phyloP scores from a whole-genome alignment of 2,888 invertebrate species.

The Stratiomys singularior region DNA sequence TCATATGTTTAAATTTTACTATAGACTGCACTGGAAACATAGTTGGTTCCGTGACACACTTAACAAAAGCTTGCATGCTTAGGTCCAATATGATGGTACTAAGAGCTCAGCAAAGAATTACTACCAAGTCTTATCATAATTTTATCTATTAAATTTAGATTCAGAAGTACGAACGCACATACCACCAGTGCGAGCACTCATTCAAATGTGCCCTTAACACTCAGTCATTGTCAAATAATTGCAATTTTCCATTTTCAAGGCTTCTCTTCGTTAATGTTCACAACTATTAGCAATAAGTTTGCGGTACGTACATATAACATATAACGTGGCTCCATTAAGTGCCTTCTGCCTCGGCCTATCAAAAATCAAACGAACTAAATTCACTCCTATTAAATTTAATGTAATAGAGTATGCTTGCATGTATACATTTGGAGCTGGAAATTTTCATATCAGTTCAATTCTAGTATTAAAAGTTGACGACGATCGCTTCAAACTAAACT shows the following conservation, averaged over 20 bases:
- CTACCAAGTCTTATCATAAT: no score
- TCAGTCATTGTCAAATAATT: constrained; percentile 19
- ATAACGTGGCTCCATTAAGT: neutral
- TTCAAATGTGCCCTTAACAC: constrained; percentile 7
- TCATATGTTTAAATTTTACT: no score
- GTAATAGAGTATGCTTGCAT: neutral
- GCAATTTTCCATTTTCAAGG: constrained; percentile 34
- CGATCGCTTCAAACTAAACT: neutral
- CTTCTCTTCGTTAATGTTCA: neutral
- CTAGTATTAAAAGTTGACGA: neutral
- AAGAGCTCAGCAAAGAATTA: no score
- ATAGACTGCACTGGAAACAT: no score
- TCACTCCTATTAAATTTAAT: constrained; percentile 40
- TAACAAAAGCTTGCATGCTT: no score
- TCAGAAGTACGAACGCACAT: no score
- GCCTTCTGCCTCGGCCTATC: constrained; percentile 21
- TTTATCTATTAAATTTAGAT: no score
- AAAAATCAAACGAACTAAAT: constrained; percentile 39
- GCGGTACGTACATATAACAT: neutral
- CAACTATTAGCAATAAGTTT: neutral
- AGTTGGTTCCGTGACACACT: no score
- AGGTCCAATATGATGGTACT: no score
- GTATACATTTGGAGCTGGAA: neutral
- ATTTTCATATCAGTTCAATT: neutral
- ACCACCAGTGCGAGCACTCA: neutral